Evolutionary conservation across 2,797 vertebrate species (phyloP).

Genomic region (Phyllotis vaccarum): DNA sequence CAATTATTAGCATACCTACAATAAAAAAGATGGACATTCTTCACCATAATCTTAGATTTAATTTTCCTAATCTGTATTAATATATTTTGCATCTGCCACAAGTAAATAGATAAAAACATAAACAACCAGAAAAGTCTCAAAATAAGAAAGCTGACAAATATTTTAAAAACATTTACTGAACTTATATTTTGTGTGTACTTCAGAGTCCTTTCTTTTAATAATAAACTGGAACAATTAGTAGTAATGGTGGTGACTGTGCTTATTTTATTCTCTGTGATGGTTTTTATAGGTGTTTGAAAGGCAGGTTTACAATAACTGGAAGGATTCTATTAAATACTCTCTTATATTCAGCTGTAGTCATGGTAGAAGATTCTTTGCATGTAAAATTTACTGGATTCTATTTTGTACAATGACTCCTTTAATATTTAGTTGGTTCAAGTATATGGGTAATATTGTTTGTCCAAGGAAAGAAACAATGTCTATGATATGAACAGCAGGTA

Average conservation of each 20-base stretch:
- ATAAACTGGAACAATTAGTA: constrained; percentile 26
- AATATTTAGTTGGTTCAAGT: constrained; percentile 20
- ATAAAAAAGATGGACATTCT: constrained; percentile 12
- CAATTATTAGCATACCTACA: neutral
- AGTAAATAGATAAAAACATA: neutral
- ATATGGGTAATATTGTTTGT: neutral
- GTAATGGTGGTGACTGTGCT: neutral
- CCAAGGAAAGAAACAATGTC: neutral
- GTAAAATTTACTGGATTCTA: constrained; percentile 9
- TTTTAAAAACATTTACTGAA: constrained; percentile 44
- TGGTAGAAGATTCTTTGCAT: neutral
- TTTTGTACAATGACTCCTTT: neutral
- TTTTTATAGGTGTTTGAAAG: neutral
- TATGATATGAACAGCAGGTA: too few relatives aligned
- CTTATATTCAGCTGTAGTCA: constrained; percentile 18
- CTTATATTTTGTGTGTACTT: neutral
- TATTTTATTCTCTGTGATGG: neutral
- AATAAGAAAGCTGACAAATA: neutral
- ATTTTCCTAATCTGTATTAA: neutral
- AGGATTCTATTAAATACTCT: constrained; percentile 7
- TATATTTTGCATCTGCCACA: neutral
- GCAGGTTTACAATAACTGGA: neutral
- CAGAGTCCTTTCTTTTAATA: neutral
- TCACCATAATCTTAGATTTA: constrained; percentile 6
- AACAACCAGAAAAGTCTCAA: neutral